Evolutionary conservation across 2,888 invertebrate species (phyloP).

Genomic region (Chydorus sphaericus): DNA sequence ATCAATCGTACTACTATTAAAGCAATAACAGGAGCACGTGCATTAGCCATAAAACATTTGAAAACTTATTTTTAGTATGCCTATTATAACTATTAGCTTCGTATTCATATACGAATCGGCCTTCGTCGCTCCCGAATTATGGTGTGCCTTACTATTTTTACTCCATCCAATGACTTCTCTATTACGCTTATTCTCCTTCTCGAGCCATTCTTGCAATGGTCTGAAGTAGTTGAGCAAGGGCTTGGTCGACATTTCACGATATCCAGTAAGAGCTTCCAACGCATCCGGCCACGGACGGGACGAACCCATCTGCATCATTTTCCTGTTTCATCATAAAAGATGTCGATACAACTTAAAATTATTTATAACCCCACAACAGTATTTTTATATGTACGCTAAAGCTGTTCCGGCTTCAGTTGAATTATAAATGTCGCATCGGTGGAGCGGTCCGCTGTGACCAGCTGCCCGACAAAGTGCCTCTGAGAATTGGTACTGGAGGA

Average conservation of each 20-base stretch:
- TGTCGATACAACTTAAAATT: not conserved
- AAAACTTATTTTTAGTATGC: too few species aligned
- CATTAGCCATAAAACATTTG: too few species aligned
- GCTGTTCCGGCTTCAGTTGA: constrained; percentile 30
- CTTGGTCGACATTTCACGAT: constrained; percentile 29
- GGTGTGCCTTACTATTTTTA: too few species aligned
- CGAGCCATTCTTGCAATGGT: constrained; percentile 34
- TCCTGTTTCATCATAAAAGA: constrained; percentile 15
- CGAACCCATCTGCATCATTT: constrained; percentile 32
- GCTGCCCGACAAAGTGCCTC: constrained; percentile 31
- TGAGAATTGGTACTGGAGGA: constrained; percentile 36
- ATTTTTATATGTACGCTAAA: constrained; percentile 21
- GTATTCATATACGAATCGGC: too few species aligned
- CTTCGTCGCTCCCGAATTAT: too few species aligned
- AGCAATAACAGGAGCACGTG: too few species aligned
- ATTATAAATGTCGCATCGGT: constrained; percentile 31
- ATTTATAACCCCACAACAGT: not conserved
- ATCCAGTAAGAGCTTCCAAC: constrained; percentile 31
- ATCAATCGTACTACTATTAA: too few species aligned
- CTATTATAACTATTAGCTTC: too few species aligned
- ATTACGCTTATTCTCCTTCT: constrained; percentile 27
- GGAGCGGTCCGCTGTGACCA: constrained; percentile 24
- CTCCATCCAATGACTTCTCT: constrained; percentile 30
- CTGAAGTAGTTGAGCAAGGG: constrained; percentile 35
- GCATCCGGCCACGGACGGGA: constrained; percentile 36